Evolutionary conservation across 1,140 invertebrate genomes (phyloP), one percentile per base, ranked within the genome.

Genomic region (Zaprionus vittiger): DNA sequence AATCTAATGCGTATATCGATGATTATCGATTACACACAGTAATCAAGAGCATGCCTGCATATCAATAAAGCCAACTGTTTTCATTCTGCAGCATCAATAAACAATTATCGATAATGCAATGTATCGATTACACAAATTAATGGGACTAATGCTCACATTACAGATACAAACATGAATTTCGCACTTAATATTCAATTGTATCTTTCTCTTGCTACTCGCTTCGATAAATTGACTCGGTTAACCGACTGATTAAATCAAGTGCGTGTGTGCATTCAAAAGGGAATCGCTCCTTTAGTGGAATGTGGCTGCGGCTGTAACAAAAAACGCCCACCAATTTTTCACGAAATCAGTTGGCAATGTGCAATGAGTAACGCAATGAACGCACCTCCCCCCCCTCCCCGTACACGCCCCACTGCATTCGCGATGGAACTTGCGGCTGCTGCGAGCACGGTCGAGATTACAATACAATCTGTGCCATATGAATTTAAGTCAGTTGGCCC

Each of bases 401-500:
- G n/a, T 7, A 1, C 12, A 14, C 14, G 0, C 2, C 37, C 4
- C 4, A 14, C 14, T 15, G 37, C 37, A 47, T n/a, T 17, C 41
- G n/a, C 41, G 7, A n/a, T 9, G 41, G 41, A n/a, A n/a, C 38
- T n/a, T n/a, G 38, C 5, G 38, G 6, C 41, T 47, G 41, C n/a
- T 17, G n/a, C 41, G n/a, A 47, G 41, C 41, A 38, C 60, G 37
- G 20, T 59, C 34, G 44, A 65, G 61, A 76, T 65, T 71, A 60
- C 73, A 70, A 76, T 76, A 55, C 68, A 70, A 70, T 70, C 26
- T 70, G 47, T 41, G 57, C 59, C 47, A 55, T 70, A 76, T 76
- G 68, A 76, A 65, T 71, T 71, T 55, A 65, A 76, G 71, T 76
- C 7, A 65, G 59, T 31, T 41, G 64, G 11, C 38, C 28, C 37